Conservation (phyloP, 2,888 invertebrate species). For the Acleris literana region DNA sequence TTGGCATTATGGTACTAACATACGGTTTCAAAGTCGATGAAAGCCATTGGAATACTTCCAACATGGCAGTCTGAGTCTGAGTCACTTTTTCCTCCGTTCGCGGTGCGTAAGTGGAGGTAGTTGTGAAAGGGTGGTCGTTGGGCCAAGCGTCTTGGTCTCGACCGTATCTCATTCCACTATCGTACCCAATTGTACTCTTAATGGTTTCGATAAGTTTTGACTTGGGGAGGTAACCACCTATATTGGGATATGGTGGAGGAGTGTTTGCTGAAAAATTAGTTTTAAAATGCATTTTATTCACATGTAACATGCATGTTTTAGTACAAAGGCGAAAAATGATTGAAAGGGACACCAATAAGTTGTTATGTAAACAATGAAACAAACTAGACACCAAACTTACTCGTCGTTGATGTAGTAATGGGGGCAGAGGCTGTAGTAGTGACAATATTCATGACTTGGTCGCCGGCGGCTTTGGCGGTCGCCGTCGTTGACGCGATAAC, state of each 20-base stretch:
- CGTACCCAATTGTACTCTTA: slow-evolving; percentile 78
- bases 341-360: slow-evolving; percentile 44
- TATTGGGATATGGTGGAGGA: slow-evolving; percentile 73
- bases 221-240: slow-evolving; percentile 74
- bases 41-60: slow-evolving; percentile 81
- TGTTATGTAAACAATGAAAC: slow-evolving; percentile 40
- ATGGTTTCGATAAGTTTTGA: slow-evolving; percentile 80
- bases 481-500: slow-evolving; percentile 76
- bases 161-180: slow-evolving; percentile 67
- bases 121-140: slow-evolving; percentile 80
- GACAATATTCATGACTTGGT: slow-evolving; percentile 67
- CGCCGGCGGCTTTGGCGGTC: slow-evolving; percentile 69
- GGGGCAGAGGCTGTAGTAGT: slow-evolving; percentile 71
- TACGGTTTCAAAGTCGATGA: slow-evolving; percentile 77
- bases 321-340: slow-evolving; percentile 37
- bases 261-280: slow-evolving; percentile 79
- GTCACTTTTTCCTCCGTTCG: slow-evolving; percentile 76
- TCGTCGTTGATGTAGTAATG: slow-evolving; percentile 74
- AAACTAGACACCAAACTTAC: slow-evolving; percentile 61
- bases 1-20: slow-evolving; percentile 65
- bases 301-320: slow-evolving; percentile 59
- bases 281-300: slow-evolving; percentile 63
- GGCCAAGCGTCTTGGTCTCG: slow-evolving; percentile 76
- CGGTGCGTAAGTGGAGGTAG: slow-evolving; percentile 72
- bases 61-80: slow-evolving; percentile 77